Evolutionary conservation across 2,888 invertebrate genomes (phyloP).

Genomic region (Ennomos erosarius): DNA sequence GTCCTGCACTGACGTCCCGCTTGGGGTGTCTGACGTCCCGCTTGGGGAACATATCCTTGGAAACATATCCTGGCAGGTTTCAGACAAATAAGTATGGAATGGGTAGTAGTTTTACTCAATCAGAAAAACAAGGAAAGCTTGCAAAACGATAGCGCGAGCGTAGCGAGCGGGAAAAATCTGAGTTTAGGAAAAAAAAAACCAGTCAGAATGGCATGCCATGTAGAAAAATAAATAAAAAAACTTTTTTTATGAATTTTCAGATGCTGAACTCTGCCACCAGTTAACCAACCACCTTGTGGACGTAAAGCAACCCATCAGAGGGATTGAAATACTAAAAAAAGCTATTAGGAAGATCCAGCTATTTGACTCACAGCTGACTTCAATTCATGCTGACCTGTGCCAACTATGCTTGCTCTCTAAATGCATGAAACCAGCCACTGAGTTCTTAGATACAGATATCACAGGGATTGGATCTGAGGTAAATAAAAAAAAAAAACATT

Average conservation of each 20-base stretch:
- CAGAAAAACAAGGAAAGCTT: too few relatives aligned
- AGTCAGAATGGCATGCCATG: too few relatives aligned
- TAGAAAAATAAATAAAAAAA: too few relatives aligned
- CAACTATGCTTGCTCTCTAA: constrained; percentile 96
- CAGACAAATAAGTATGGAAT: too few relatives aligned
- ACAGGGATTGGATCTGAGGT: constrained; percentile 96
- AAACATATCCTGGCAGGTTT: too few relatives aligned
- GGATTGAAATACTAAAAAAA: constrained; percentile 92
- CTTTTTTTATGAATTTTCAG: constrained; percentile 80
- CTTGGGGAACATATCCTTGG: too few relatives aligned
- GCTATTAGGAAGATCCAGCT: constrained; percentile 96
- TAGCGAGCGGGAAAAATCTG: too few relatives aligned
- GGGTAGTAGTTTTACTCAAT: too few relatives aligned
- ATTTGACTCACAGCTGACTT: constrained; percentile 95
- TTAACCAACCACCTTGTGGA: constrained; percentile 92
- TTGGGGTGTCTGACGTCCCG: too few relatives aligned
- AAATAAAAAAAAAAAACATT: constrained; percentile 43
- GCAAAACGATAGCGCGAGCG: too few relatives aligned
- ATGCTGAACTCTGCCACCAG: constrained; percentile 95
- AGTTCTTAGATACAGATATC: constrained; percentile 95
- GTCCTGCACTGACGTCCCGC: too few relatives aligned
- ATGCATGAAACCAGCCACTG: constrained; percentile 95
- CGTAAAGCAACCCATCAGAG: constrained; percentile 91
- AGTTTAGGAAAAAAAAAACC: too few relatives aligned
- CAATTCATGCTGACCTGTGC: constrained; percentile 97